Evolutionary conservation across 2,888 invertebrate genomes (phyloP).

Genomic region (Ectemnius cavifrons): DNA sequence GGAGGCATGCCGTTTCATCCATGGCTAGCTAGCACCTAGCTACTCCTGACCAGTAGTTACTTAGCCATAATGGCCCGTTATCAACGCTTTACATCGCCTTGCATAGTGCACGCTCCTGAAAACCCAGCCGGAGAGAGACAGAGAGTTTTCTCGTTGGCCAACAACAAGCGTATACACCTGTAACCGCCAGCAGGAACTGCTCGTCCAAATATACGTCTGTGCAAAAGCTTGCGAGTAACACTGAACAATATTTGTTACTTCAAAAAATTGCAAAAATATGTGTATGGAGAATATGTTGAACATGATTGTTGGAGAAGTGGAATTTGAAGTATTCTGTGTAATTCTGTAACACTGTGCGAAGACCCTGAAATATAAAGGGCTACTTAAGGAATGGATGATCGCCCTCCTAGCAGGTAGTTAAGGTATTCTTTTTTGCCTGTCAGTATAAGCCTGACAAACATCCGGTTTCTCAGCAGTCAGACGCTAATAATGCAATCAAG

Average conservation of each 20-base stretch:
- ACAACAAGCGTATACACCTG: background rate
- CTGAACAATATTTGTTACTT: too few relatives aligned
- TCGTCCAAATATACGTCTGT: background rate
- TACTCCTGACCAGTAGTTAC: slow-evolving; percentile 46
- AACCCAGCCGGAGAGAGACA: background rate
- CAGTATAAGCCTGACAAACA: too few relatives aligned
- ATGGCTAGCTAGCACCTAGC: slow-evolving; percentile 54
- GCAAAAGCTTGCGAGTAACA: too few relatives aligned
- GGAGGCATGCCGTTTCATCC: slow-evolving; percentile 67
- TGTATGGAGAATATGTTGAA: too few relatives aligned
- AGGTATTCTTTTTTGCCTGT: too few relatives aligned
- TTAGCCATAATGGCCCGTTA: slow-evolving; percentile 64
- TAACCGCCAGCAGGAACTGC: background rate
- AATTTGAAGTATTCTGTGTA: too few relatives aligned
- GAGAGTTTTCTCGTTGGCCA: slow-evolving; percentile 13
- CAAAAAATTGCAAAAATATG: too few relatives aligned
- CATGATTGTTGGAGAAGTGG: too few relatives aligned
- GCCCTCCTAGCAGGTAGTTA: too few relatives aligned
- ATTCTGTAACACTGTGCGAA: too few relatives aligned
- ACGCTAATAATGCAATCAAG: background rate
- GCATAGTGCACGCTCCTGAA: slow-evolving; percentile 19
- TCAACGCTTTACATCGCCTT: slow-evolving; percentile 57
- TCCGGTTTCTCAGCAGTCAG: background rate
- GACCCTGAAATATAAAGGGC: too few relatives aligned
- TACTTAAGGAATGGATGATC: too few relatives aligned